Evolutionary conservation across 2,113 vertebrate species (phyloP).

Genomic region (Lagopus muta): DNA sequence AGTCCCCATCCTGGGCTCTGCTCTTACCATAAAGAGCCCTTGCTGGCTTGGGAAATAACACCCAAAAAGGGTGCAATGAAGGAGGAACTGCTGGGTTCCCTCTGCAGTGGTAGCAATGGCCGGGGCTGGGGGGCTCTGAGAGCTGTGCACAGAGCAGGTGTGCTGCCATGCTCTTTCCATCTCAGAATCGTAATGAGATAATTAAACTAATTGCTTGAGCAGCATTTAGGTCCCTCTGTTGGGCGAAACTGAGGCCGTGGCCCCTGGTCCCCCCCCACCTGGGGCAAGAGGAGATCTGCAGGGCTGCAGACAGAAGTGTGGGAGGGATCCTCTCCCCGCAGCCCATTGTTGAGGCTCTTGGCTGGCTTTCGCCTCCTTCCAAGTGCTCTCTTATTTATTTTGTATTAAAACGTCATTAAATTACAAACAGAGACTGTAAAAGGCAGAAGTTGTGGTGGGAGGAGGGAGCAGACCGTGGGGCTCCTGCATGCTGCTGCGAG

Average conservation of each 20-base stretch:
- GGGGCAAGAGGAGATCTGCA: fast-evolving
- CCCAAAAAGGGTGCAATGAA: not conserved
- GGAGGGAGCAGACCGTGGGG: not conserved
- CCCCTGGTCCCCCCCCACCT: not conserved
- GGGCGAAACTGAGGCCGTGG: not conserved
- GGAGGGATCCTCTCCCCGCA: not conserved
- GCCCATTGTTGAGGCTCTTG: not conserved
- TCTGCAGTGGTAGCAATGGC: not conserved
- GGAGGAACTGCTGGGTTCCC: not conserved
- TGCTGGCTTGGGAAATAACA: not conserved
- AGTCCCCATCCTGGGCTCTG: not conserved
- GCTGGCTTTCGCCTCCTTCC: not conserved
- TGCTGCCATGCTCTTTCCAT: not conserved
- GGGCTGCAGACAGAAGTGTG: not conserved
- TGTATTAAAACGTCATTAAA: constrained; percentile 3
- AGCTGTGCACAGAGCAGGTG: not conserved
- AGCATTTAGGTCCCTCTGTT: not conserved
- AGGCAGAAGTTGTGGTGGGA: not conserved
- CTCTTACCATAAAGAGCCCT: not conserved
- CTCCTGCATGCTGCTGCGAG: not conserved
- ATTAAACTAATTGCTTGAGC: not conserved
- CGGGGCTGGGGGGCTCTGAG: not conserved
- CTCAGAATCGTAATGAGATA: not conserved
- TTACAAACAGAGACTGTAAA: not conserved
- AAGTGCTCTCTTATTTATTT: constrained; percentile 1